phyloP scores from a whole-genome alignment of 2,888 invertebrate species.

The Acanthacorydalis orientalis region DNA sequence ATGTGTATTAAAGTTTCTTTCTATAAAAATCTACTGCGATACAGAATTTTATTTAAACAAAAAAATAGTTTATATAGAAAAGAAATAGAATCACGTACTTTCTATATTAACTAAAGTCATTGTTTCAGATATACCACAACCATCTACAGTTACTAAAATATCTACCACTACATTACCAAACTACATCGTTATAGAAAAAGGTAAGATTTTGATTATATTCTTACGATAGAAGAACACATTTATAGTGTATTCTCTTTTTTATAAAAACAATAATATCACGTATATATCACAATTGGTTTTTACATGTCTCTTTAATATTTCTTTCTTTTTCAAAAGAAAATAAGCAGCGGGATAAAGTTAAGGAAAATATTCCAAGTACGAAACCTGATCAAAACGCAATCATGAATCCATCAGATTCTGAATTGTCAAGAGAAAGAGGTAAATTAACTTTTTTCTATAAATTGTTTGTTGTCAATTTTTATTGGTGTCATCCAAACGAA shows the following conservation, averaged over 20 bases:
- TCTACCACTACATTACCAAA: constrained; percentile 8
- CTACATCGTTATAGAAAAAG: constrained; percentile 6
- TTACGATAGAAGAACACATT: background rate
- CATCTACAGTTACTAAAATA: constrained; percentile 15
- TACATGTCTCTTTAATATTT: too few relatives aligned
- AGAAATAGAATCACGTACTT: too few relatives aligned
- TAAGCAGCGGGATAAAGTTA: background rate
- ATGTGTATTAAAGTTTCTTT: too few relatives aligned
- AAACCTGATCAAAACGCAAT: constrained; percentile 5
- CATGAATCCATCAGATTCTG: constrained; percentile 14
- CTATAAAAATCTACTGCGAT: too few relatives aligned
- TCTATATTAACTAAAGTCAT: background rate
- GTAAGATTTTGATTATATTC: constrained; percentile 3
- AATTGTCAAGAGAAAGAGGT: constrained; percentile 21
- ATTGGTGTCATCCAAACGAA: too few relatives aligned
- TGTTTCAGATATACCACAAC: constrained; percentile 18
- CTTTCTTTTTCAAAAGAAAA: background rate
- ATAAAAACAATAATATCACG: background rate
- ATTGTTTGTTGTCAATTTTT: constrained; percentile 6
- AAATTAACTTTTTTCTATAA: constrained; percentile 5
- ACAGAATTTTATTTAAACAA: too few relatives aligned
- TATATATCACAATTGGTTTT: background rate
- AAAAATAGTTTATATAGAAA: too few relatives aligned
- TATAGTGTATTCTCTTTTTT: background rate
- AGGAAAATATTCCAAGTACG: constrained; percentile 1